Percentiles rank a stretch among this genome's conserved stretches.
These are phyloP conservation scores for Actias luna DNA, from an alignment of 2,888 invertebrate genomes.

Conservation along the genomic window DNA sequence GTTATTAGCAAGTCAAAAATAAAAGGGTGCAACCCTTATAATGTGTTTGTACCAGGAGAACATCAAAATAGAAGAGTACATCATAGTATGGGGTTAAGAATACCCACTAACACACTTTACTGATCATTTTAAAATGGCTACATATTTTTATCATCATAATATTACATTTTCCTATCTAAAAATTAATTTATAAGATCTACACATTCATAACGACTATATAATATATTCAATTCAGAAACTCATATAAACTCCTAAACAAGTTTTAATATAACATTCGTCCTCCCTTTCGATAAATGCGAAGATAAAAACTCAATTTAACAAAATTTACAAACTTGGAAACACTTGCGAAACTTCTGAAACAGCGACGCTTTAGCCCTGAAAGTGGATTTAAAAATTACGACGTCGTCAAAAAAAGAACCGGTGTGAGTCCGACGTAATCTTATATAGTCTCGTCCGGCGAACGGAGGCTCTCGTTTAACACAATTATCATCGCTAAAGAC, in stretches of 20 bases:
- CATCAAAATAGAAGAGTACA: slow-evolving; percentile 56
- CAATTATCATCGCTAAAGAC: neutral
- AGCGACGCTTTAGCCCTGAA: slow-evolving; percentile 27
- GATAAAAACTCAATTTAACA: slow-evolving; percentile 19
- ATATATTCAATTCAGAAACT: neutral
- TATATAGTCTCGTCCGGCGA: slow-evolving; percentile 26
- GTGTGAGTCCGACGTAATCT: slow-evolving; percentile 27
- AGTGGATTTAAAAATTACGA: slow-evolving; percentile 39
- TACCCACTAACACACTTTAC: neutral
- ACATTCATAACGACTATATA: neutral
- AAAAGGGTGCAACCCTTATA: slow-evolving; percentile 55
- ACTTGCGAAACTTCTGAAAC: slow-evolving; percentile 16
- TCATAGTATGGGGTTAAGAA: neutral
- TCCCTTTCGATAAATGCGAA: slow-evolving; percentile 16
- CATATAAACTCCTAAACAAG: slow-evolving; percentile 14
- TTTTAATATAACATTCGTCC: slow-evolving; percentile 16
- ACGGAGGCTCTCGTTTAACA: slow-evolving; percentile 31
- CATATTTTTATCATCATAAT: too few species aligned
- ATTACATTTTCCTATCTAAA: neutral
- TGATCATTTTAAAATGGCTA: neutral
- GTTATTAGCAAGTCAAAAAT: neutral
- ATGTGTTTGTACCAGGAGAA: slow-evolving; percentile 60
- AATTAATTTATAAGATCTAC: neutral
- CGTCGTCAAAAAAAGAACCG: slow-evolving; percentile 33
- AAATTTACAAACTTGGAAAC: slow-evolving; percentile 17